phyloP scores from a whole-genome alignment of 1,140 invertebrate genomes.

The Meteorus sp. region DNA sequence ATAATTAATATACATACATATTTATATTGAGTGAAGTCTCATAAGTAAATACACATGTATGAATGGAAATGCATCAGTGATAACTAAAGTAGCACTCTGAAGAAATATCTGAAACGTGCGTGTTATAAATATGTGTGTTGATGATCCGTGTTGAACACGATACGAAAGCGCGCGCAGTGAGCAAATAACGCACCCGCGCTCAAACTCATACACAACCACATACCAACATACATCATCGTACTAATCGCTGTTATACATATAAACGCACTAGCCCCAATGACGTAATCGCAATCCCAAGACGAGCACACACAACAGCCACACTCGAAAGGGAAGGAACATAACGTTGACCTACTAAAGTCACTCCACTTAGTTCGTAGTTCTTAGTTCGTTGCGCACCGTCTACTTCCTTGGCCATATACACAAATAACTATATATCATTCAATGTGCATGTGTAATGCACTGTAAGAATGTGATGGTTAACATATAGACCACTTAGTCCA shows the following conservation, averaged over 20 bases:
- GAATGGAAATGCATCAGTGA: background rate
- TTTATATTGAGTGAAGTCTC: too few relatives aligned
- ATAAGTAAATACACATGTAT: too few relatives aligned
- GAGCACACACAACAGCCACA: too few relatives aligned
- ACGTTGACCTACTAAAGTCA: constrained; percentile 45
- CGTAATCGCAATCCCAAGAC: too few relatives aligned
- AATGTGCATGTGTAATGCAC: too few relatives aligned
- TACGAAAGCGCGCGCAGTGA: background rate
- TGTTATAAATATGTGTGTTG: background rate
- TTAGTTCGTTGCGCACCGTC: background rate
- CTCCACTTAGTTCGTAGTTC: too few relatives aligned
- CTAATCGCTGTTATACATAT: constrained; percentile 29
- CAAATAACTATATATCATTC: background rate
- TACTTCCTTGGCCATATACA: background rate
- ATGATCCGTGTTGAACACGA: background rate
- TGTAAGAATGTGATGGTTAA: too few relatives aligned
- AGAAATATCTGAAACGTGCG: background rate
- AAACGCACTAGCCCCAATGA: constrained; percentile 26
- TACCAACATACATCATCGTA: background rate
- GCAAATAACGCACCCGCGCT: constrained; percentile 20
- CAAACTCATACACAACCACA: background rate
- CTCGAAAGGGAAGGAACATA: constrained; percentile 43
- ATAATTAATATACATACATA: too few relatives aligned
- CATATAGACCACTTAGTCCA: too few relatives aligned
- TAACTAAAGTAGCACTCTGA: constrained; percentile 1